phyloP scores from a whole-genome alignment of 2,113 vertebrate species.

The Piaya cayana region DNA sequence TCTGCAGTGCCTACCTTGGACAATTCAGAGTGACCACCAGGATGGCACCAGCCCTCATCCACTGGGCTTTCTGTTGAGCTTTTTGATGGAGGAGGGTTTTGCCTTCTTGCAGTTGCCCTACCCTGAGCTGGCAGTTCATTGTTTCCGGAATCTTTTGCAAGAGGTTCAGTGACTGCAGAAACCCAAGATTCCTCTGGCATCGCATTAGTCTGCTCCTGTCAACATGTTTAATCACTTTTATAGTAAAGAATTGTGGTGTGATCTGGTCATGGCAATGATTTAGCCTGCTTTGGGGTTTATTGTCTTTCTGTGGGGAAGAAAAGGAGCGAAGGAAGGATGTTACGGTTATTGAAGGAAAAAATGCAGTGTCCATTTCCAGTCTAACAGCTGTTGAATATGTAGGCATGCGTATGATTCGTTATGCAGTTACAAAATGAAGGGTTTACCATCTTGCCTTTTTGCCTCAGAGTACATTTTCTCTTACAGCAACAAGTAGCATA shows the following conservation, averaged over 20 bases:
- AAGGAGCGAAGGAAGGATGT: neutral
- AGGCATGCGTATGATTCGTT: neutral
- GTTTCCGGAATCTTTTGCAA: neutral
- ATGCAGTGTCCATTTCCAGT: neutral
- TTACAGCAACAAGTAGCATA: conserved; percentile 39
- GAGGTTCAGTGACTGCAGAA: neutral
- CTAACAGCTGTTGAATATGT: neutral
- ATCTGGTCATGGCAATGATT: neutral
- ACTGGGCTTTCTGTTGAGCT: neutral
- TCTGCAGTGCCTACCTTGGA: fast-evolving
- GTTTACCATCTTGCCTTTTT: neutral
- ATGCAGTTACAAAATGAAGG: neutral
- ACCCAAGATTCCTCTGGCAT: neutral
- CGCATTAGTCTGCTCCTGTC: neutral
- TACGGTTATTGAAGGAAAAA: neutral
- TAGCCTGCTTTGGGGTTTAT: neutral
- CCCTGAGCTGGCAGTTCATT: neutral
- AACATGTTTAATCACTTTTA: neutral
- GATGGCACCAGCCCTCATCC: fast-evolving
- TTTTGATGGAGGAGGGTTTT: neutral
- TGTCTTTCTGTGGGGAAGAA: neutral
- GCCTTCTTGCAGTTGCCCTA: neutral
- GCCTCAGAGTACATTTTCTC: neutral
- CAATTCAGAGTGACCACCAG: neutral
- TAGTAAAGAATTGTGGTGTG: neutral